Evolutionary conservation across 2,888 invertebrate genomes (phyloP), one percentile per base, ranked within the genome.

Genomic region (Nymphalis urticae): DNA sequence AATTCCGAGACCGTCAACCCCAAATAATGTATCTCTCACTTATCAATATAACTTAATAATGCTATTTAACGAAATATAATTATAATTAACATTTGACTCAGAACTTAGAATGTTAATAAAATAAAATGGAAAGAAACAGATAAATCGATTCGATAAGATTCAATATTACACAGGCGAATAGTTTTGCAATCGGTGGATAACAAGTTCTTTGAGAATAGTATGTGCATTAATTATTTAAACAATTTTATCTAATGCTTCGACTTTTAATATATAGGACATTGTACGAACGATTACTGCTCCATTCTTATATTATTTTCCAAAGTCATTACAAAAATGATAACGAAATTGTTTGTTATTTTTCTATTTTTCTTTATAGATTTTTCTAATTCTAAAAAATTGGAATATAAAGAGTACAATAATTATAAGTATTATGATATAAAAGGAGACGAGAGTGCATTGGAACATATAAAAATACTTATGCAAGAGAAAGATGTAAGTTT

Each of bases 401-500:
- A 42, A 3, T 75, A 73, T 61, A 77, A 68, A 51, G 72, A 72
- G 50, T 79, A 79, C 32, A 70, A 72, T 59, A 68, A 76, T 65
- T 78, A 72, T 27, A 76, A 76, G 66, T 74, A 69, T 48, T 73
- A 72, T 27, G 70, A 71, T 10, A 62, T 79, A 8, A 51, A 71
- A 51, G 76, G 76, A 9, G 62, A 58, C 19, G 42, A 32, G 32
- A 56, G 48, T 2, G 68, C 56, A 9, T 19, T 77, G 50, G 66
- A 70, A 32, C 69, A 63, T 36, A 66, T 77, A 9, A 66, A 61
- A 63, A 65, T 59, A 16, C 19, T 47, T 16, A 54, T 75, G 48
- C n/a, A 66, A 36, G 64, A 75, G 8, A 70, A 77, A 62, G 76
- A 81, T 72, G 86, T 87, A 72, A 85, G 85, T 83, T 61, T 58